phyloP scores from a whole-genome alignment of 2,797 vertebrate genomes.

The Semotilus atromaculatus region DNA sequence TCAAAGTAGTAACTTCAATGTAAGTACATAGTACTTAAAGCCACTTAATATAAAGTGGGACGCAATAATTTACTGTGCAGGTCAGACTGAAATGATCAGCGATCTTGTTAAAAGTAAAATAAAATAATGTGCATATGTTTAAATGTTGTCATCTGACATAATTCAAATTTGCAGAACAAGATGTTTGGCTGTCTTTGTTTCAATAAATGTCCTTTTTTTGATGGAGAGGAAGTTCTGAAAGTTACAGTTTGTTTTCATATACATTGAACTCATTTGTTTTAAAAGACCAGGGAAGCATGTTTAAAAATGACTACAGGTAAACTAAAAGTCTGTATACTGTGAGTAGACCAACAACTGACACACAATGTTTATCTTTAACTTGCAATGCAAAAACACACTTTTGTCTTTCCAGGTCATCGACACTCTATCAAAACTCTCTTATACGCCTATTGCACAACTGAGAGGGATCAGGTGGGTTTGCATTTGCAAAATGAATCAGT shows the following conservation, averaged over 20 bases:
- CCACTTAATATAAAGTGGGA: too few species aligned
- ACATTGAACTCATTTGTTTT: not conserved
- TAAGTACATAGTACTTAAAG: too few species aligned
- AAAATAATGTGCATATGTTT: not conserved
- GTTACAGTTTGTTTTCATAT: not conserved
- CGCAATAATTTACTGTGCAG: too few species aligned
- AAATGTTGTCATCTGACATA: not conserved
- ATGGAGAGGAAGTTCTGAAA: not conserved
- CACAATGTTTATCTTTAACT: not conserved
- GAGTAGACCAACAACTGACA: not conserved
- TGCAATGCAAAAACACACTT: not conserved
- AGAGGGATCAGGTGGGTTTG: slow-evolving; percentile 87
- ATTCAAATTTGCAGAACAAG: not conserved
- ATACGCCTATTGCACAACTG: slow-evolving; percentile 80
- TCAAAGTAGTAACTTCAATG: too few species aligned
- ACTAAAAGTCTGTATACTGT: not conserved
- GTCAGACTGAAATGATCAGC: not conserved
- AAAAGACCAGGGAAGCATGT: not conserved
- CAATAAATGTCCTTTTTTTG: not conserved
- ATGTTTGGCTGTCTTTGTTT: not conserved
- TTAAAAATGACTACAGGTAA: not conserved
- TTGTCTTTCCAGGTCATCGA: slow-evolving; percentile 87
- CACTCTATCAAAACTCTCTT: slow-evolving; percentile 91
- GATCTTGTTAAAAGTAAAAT: not conserved
- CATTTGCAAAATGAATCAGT: not conserved